Conservation (phyloP, 2,888 invertebrate species). For the Cataglyphis livida region DNA sequence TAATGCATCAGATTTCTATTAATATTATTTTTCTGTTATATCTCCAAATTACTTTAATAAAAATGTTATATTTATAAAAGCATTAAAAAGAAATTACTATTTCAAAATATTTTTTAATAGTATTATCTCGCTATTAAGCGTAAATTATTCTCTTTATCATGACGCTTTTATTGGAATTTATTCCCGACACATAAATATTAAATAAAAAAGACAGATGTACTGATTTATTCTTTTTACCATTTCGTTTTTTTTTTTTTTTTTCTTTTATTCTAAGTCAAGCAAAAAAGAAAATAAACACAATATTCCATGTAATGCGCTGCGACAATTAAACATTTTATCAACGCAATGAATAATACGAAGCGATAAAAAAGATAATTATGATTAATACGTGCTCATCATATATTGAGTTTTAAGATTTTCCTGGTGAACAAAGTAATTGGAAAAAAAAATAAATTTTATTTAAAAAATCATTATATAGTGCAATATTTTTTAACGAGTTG, state of each 20-base stretch:
- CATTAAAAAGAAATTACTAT: not conserved
- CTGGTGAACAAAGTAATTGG: not conserved
- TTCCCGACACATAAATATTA: slow-evolving; percentile 68
- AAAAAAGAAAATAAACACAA: slow-evolving; percentile 47
- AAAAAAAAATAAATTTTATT: not conserved
- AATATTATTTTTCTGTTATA: not conserved
- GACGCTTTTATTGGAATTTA: slow-evolving; percentile 57
- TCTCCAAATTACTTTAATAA: not conserved
- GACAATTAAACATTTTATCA: slow-evolving; percentile 6
- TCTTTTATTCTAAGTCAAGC: slow-evolving; percentile 45
- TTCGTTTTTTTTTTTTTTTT: slow-evolving; percentile 3
- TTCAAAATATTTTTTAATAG: not conserved
- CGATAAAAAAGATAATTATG: slow-evolving; percentile 19
- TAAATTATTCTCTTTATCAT: slow-evolving; percentile 37
- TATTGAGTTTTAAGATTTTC: not conserved
- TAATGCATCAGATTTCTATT: not conserved
- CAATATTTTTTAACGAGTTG: not conserved
- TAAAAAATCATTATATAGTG: not conserved
- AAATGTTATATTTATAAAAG: not conserved
- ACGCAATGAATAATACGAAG: slow-evolving; percentile 22
- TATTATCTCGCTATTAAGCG: slow-evolving; percentile 39
- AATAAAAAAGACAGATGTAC: slow-evolving; percentile 69
- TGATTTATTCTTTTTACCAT: slow-evolving; percentile 59
- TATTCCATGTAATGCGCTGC: not conserved
- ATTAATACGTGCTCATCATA: slow-evolving; percentile 9